phyloP scores from a whole-genome alignment of 2,797 vertebrate species.

The Furcifer pardalis region DNA sequence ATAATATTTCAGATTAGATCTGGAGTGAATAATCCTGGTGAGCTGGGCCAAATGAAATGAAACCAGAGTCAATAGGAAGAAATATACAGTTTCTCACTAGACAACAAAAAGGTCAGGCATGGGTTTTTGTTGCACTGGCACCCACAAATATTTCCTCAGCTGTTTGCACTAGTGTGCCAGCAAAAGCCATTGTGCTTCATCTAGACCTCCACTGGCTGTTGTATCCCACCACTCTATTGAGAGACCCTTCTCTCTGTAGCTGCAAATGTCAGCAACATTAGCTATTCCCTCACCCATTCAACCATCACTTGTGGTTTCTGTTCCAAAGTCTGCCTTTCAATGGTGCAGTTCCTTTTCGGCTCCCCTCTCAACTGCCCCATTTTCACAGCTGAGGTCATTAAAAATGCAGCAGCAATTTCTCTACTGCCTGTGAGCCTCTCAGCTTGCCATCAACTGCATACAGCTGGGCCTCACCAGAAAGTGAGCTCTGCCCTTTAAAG shows the following conservation, averaged over 20 bases:
- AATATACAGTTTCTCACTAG: no score
- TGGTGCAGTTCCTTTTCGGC: background rate
- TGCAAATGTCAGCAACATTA: background rate
- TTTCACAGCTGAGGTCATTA: conserved; percentile 12
- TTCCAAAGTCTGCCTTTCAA: background rate
- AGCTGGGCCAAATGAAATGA: no score
- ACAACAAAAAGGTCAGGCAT: no score
- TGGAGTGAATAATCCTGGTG: no score
- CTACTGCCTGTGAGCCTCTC: background rate
- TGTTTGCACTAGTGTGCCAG: no score
- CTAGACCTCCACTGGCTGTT: background rate
- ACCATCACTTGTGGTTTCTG: background rate
- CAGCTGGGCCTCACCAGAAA: background rate
- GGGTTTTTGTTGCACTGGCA: no score
- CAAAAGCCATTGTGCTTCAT: no score
- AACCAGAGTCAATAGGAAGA: no score
- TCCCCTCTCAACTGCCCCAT: background rate
- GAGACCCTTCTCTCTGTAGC: background rate
- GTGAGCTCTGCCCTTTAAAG: background rate
- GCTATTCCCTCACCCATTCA: background rate
- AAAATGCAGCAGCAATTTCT: conserved; percentile 34
- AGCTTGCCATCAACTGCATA: background rate
- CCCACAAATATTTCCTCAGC: no score
- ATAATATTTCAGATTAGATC: no score
- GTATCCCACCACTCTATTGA: no score